Base-by-base conservation (phyloP, 2,113 vertebrate genomes). In the Nycticorax nycticorax region DNA sequence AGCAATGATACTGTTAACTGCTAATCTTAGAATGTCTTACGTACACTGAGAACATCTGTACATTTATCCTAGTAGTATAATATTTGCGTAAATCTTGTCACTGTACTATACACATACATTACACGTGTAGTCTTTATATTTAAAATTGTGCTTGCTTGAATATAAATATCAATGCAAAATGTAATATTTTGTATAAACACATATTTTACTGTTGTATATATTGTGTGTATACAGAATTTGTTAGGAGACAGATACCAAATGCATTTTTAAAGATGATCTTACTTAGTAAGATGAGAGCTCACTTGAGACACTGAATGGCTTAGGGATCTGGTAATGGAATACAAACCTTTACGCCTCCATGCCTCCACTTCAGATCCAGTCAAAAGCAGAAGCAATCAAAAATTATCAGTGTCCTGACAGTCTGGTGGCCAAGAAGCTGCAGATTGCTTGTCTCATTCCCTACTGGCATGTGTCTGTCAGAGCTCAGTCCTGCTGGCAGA, bases 121-220 rank as follows among this genome's bases (percentile, higher is more conserved):
- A 92, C 89, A 96, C 12, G 18, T 92, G 83, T 92, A 92, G 90
- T 68, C 94, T 88, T 92, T 95, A 63, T 95, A 95, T 96, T 96
- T 97, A 94, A 95, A 96, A 91, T 84, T 88, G 81, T 92, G 41
- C 68, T 95, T 95, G 60, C 88, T 93, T 89, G 50, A 91, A 86
- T 92, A 90, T 97, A 97, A 97, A 97, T 95, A 97, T 90, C 77
- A 89, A 96, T 96, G 97, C 71, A 90, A 96, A 97, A 95, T 88
- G 79, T 95, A 97, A 84, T 94, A 96, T 97, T 97, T 96, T 95
- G 92, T 91, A 74, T 97, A 97, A 97, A 97, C 88, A 93, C 47
- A 64, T 86, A 64, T 95, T 95, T 97, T 94, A 95, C 94, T 79
- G 55, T 74, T 97, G 93, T 96, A 85, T 97, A 96, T 92, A 95